Evolutionary conservation across 2,113 vertebrate genomes (phyloP), one percentile per base, ranked within the genome.

Genomic region (Sorex araneus): DNA sequence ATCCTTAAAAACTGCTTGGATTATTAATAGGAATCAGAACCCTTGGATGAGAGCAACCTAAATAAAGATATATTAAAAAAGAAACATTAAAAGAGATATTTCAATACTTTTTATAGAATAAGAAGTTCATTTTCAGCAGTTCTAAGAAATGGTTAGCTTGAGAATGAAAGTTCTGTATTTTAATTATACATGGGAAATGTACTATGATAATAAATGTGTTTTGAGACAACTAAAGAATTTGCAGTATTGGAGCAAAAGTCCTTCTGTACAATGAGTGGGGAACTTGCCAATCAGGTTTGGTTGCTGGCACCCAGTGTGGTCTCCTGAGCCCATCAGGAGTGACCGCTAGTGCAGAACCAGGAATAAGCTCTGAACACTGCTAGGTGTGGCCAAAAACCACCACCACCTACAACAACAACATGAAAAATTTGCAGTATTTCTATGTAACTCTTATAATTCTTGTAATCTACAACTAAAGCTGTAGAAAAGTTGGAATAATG

Each of bases 61-160:
- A 75, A 63, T 32, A 10, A 90, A 60, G 27, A 28, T 54, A 63
- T 40, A 23, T 40, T 70, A 81, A 32, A 75, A 87, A 67, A 16
- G 34, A 11, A 25, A 64, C 4, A 45, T 60, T 21, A 4, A 67
- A 81, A 66, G 47, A 12, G 43, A 71, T 3, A 77, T 70, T 83
- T 87, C 34, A 60, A 89, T 8, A 6, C 2, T 81, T 60, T 87
- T 43, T 18, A 28, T 75, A 40, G n/a, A 71, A 60, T 45, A 70
- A 77, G 77, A 77, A 77, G 40, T 63, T 60, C 70, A 64, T 77
- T 87, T 91, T 70, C 27, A 76, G 64, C n/a, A 82, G 69, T 70
- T 87, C 40, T 21, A 87, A 87, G 70, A 76, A 70, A 64, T 63
- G 3, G 1, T 76, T 82, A 91, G 47, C 32, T 32, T 32, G 47